phyloP scores from a whole-genome alignment of 2,888 invertebrate species.

The Polymixis lichenea region DNA sequence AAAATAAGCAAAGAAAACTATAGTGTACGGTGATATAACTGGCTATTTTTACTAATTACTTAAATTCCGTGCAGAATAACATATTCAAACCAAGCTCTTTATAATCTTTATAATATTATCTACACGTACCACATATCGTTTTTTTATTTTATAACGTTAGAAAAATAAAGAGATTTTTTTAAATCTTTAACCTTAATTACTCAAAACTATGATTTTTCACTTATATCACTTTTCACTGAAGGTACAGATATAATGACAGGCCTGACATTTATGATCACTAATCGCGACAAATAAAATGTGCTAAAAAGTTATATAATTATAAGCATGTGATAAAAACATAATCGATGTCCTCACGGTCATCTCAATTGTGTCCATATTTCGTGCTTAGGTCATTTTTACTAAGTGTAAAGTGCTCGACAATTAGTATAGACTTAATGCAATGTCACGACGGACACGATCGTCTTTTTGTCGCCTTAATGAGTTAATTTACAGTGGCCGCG shows the following conservation, averaged over 20 bases:
- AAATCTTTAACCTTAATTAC: too few species aligned
- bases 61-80: too few species aligned
- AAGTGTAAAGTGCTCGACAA: conserved; percentile 61
- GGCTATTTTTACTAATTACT: too few species aligned
- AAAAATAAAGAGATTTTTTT: too few species aligned
- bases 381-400: conserved; percentile 70
- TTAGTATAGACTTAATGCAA: conserved; percentile 70
- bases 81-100: too few species aligned
- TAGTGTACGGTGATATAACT: too few species aligned
- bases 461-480: conserved; percentile 78
- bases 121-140: too few species aligned
- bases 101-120: too few species aligned
- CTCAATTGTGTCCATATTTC: conserved; percentile 66
- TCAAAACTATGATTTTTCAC: too few species aligned
- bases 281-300: conserved; percentile 24
- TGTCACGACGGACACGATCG: conserved; percentile 79
- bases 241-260: conserved; percentile 13
- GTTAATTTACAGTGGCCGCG: conserved; percentile 72
- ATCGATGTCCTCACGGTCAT: conserved; percentile 70
- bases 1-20: too few species aligned
- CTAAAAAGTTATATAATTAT: conserved; percentile 32
- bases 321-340: conserved; percentile 61
- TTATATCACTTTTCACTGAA: too few species aligned
- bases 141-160: too few species aligned
- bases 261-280: conserved; percentile 20